These are phyloP conservation scores for Sebastes oblongus DNA, from an alignment of 2,797 vertebrate genomes.

Conservation along the genomic window DNA sequence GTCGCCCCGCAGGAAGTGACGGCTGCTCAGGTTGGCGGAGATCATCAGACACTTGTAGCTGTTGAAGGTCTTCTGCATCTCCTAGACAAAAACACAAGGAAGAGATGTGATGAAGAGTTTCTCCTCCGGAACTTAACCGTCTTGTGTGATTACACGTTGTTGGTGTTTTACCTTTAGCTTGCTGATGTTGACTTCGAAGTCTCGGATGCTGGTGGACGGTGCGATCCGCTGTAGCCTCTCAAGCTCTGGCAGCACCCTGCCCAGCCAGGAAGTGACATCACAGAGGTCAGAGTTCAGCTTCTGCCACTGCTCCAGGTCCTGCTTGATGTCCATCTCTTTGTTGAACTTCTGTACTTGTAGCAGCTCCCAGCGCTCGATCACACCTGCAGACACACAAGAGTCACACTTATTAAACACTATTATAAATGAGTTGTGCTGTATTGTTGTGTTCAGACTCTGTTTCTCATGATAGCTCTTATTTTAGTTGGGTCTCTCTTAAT, in stretches of 20 bases:
- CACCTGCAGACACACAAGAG: constrained; percentile 71
- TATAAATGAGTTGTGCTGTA: neutral
- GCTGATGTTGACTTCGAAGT: constrained; percentile 81
- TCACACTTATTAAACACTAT: neutral
- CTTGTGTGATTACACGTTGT: neutral
- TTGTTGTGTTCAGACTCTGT: neutral
- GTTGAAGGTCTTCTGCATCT: constrained; percentile 86
- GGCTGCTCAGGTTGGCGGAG: constrained; percentile 84
- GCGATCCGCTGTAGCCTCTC: constrained; percentile 76
- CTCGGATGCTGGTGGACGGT: constrained; percentile 70
- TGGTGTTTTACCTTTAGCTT: constrained; percentile 83
- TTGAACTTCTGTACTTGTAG: constrained; percentile 81
- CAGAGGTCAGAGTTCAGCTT: constrained; percentile 86
- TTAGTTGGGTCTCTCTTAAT: neutral
- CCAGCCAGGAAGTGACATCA: constrained; percentile 87
- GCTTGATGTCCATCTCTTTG: constrained; percentile 71
- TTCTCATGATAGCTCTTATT: neutral
- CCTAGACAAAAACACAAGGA: constrained; percentile 68
- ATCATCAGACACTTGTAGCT: constrained; percentile 88
- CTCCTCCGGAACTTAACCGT: rapidly evolving
- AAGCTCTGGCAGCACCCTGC: constrained; percentile 83
- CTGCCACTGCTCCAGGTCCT: constrained; percentile 83
- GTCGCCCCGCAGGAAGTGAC: constrained; percentile 79
- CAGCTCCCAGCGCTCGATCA: constrained; percentile 93
- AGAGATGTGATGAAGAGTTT: neutral